These are phyloP conservation scores for Tautogolabrus adspersus DNA, from an alignment of 2,113 vertebrate species.

Conservation along the genomic window DNA sequence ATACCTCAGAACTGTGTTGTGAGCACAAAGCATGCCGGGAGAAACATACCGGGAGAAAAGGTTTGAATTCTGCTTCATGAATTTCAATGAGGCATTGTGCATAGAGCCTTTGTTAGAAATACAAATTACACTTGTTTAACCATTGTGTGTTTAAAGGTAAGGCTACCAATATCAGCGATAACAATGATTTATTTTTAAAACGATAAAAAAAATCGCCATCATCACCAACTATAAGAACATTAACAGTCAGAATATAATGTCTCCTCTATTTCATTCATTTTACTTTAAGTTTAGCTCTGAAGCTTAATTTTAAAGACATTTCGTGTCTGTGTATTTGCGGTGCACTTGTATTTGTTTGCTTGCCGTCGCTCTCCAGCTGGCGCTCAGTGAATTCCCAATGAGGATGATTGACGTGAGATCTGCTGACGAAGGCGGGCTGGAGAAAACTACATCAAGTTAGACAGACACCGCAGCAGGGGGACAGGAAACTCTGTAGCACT, in stretches of 20 bases:
- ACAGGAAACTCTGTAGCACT: neutral
- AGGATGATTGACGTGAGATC: conserved; percentile 71
- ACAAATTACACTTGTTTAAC: neutral
- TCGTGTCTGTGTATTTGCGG: neutral
- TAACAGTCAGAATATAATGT: neutral
- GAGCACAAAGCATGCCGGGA: conserved; percentile 48
- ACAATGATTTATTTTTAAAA: neutral
- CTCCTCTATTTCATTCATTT: neutral
- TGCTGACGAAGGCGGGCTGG: conserved; percentile 66
- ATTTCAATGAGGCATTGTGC: conserved; percentile 17
- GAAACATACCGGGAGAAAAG: conserved; percentile 20
- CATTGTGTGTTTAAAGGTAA: neutral
- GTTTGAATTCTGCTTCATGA: conserved; percentile 37
- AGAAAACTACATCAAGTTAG: conserved; percentile 15
- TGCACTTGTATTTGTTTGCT: neutral
- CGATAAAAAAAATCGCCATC: neutral
- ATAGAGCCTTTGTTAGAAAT: neutral
- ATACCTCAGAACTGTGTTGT: neutral
- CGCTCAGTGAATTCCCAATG: conserved; percentile 48
- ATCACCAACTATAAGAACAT: neutral
- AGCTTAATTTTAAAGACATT: neutral
- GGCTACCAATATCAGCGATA: too few relatives aligned
- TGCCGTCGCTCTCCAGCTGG: conserved; percentile 42
- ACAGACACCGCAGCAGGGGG: neutral
- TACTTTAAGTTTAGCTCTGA: neutral